A percentile compares a stretch with the other conserved stretches of the same genome.
phyloP scores from a whole-genome alignment of 1,140 invertebrate species.

The Sinella curviseta region DNA sequence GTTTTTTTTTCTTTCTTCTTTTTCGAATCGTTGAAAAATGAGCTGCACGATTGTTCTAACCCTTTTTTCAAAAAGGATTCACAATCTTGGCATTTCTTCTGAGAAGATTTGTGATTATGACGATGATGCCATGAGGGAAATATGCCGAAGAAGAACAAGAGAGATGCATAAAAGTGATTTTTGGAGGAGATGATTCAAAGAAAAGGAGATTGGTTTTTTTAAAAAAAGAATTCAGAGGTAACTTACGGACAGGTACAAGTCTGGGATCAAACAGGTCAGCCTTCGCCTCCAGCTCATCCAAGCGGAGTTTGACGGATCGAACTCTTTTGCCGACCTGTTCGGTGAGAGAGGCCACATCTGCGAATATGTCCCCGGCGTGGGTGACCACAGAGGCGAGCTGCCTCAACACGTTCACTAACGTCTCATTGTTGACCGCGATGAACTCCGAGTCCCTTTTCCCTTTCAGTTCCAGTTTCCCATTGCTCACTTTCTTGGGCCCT shows the following conservation, averaged over 20 bases:
- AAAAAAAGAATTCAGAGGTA: too few relatives aligned
- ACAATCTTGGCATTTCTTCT: not conserved
- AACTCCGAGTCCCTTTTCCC: slow-evolving; percentile 45
- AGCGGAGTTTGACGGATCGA: slow-evolving; percentile 42
- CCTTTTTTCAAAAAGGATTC: not conserved
- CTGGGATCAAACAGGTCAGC: slow-evolving; percentile 48
- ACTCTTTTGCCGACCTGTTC: slow-evolving; percentile 41
- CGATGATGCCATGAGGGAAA: not conserved
- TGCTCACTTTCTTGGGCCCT: slow-evolving; percentile 37
- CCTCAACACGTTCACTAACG: slow-evolving; percentile 42
- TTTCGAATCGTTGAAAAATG: too few relatives aligned
- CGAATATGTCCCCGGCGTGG: slow-evolving; percentile 42
- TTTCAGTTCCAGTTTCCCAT: slow-evolving; percentile 38
- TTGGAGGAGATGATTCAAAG: too few relatives aligned
- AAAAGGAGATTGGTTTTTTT: not conserved
- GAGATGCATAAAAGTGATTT: not conserved
- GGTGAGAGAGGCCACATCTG: slow-evolving; percentile 35
- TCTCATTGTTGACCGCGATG: slow-evolving; percentile 47
- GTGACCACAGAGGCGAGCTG: slow-evolving; percentile 48
- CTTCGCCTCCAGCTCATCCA: slow-evolving; percentile 48
- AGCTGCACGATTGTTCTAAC: not conserved
- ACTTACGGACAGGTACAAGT: slow-evolving; percentile 50
- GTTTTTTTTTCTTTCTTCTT: not conserved
- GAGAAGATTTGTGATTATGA: not conserved
- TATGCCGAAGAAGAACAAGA: not conserved